phyloP scores from a whole-genome alignment of 2,888 invertebrate species.

The Luperina nickerlii region DNA sequence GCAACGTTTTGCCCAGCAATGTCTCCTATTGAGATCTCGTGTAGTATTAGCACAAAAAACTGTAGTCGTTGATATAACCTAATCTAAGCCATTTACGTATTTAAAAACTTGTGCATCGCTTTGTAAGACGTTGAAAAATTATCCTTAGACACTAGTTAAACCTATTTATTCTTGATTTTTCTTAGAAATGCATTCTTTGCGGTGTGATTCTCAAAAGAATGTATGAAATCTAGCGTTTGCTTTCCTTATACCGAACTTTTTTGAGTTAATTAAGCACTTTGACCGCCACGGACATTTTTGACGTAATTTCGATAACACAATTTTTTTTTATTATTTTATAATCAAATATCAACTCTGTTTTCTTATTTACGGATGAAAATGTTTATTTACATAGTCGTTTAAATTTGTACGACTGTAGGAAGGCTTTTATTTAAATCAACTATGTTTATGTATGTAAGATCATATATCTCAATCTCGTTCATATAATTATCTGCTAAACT shows the following conservation, averaged over 20 bases:
- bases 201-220: conserved; percentile 50
- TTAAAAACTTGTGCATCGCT: conserved; percentile 68
- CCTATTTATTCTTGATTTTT: conserved; percentile 51
- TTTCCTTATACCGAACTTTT: conserved; percentile 28
- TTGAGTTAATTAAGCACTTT: conserved; percentile 43
- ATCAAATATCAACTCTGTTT: neutral
- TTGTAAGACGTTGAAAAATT: conserved; percentile 64
- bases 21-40: conserved; percentile 63
- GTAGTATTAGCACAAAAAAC: conserved; percentile 59
- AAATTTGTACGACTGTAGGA: neutral
- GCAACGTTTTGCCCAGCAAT: conserved; percentile 60
- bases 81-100: conserved; percentile 68
- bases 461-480: neutral
- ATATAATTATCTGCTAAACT: conserved; percentile 1
- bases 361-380: conserved; percentile 6
- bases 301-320: neutral
- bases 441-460: neutral
- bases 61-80: conserved; percentile 55
- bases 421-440: neutral
- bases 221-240: conserved; percentile 56
- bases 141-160: conserved; percentile 57
- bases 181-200: conserved; percentile 63
- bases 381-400: neutral
- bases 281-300: conserved; percentile 39
- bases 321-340: neutral